These are phyloP conservation scores for Oscheius onirici DNA, from an alignment of 2,888 invertebrate genomes.

Conservation along the genomic window DNA sequence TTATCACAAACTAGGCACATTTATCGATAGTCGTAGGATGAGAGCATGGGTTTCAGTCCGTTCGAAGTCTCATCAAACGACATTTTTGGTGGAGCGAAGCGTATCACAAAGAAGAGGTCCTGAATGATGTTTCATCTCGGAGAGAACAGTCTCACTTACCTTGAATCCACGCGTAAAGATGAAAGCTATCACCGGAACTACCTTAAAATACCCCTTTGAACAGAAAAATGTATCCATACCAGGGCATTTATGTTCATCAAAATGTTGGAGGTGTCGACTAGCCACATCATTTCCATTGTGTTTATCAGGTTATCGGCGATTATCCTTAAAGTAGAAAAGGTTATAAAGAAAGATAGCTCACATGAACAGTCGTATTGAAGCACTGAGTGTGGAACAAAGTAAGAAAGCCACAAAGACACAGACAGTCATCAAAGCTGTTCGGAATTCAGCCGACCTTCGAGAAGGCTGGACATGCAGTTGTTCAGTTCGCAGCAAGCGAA, in stretches of 20 bases:
- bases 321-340: conserved; percentile 35
- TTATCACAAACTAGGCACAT: not conserved
- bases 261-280: conserved; percentile 60
- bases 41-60: conserved; percentile 17
- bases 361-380: conserved; percentile 55
- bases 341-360: conserved; percentile 23
- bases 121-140: conserved; percentile 10
- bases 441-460: conserved; percentile 27
- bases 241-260: conserved; percentile 60
- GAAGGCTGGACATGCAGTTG: conserved; percentile 31
- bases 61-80: conserved; percentile 12
- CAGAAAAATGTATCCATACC: no score
- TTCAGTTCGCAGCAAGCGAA: conserved; percentile 39
- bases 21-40: conserved; percentile 21
- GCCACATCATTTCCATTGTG: conserved; percentile 35
- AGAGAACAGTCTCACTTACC: conserved; percentile 17
- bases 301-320: conserved; percentile 18
- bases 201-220: no score
- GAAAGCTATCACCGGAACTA: conserved; percentile 58
- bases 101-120: conserved; percentile 61
- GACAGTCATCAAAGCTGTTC: conserved; percentile 58
- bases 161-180: conserved; percentile 58
- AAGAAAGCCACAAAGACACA: conserved; percentile 59
- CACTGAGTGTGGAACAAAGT: conserved; percentile 58
- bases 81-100: conserved; percentile 34